These are phyloP conservation scores for Apogon talboti DNA, from an alignment of 2,797 vertebrate genomes.

Conservation along the genomic window DNA sequence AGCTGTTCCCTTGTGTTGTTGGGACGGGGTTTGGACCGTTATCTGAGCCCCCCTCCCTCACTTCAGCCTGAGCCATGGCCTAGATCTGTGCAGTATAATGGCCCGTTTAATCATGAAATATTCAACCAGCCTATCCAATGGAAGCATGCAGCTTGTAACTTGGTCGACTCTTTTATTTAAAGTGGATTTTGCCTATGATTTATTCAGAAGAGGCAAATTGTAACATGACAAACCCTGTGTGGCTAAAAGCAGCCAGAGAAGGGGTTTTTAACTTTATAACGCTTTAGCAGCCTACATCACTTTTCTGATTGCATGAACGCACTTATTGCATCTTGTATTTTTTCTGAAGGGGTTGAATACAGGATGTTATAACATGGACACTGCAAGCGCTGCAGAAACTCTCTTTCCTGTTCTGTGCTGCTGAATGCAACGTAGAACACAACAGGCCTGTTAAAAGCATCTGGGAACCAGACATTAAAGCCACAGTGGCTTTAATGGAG, in stretches of 20 bases:
- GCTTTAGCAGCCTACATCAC: slow-evolving; percentile 22
- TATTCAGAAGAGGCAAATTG: slow-evolving; percentile 71
- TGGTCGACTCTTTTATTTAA: slow-evolving; percentile 64
- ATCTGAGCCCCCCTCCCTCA: slow-evolving; percentile 65
- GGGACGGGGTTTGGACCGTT: slow-evolving; percentile 78
- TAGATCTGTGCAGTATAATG: slow-evolving; percentile 79
- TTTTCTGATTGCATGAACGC: slow-evolving; percentile 32
- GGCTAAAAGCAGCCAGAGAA: slow-evolving; percentile 28
- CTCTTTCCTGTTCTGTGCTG: slow-evolving; percentile 78
- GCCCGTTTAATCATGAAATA: slow-evolving; percentile 81
- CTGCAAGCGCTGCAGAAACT: slow-evolving; percentile 78
- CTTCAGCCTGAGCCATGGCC: slow-evolving; percentile 74
- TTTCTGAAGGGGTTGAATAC: slow-evolving; percentile 54
- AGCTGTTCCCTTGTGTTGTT: slow-evolving; percentile 58
- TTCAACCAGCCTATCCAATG: slow-evolving; percentile 70
- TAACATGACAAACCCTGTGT: slow-evolving; percentile 43
- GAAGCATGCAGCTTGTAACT: slow-evolving; percentile 65
- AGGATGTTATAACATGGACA: slow-evolving; percentile 82
- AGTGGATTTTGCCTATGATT: slow-evolving; percentile 65
- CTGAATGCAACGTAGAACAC: slow-evolving; percentile 56
- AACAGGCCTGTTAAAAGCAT: slow-evolving; percentile 75
- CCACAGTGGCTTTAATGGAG: slow-evolving; percentile 66
- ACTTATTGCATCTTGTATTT: slow-evolving; percentile 40
- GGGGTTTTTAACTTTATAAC: slow-evolving; percentile 43
- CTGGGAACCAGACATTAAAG: slow-evolving; percentile 78